Evolutionary conservation across 35 echinoderm and acorn worm genomes (phyloP).

Genomic region (Apostichopus japonicus): DNA sequence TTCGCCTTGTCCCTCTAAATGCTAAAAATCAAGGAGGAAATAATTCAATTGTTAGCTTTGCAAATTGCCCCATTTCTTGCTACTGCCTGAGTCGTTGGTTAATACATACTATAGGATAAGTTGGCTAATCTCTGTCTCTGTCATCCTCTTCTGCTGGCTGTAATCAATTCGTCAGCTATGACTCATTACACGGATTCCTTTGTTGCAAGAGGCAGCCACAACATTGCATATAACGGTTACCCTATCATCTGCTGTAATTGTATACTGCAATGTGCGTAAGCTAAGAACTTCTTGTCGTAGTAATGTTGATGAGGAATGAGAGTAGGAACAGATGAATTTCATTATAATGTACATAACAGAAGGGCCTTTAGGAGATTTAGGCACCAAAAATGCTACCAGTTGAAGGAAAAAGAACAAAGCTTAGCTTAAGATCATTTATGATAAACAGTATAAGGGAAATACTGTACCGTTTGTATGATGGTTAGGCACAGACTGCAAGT

Average conservation of each 20-base stretch:
- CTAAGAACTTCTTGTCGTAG: neutral
- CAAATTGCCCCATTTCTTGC: constrained; percentile 9
- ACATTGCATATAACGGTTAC: neutral
- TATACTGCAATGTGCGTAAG: neutral
- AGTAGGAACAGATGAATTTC: neutral
- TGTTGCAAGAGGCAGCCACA: constrained; percentile 6
- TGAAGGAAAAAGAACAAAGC: neutral
- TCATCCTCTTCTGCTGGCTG: neutral
- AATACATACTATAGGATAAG: too few relatives aligned
- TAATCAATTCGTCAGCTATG: constrained; percentile 10
- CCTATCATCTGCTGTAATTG: neutral
- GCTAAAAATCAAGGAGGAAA: neutral
- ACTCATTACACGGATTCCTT: neutral
- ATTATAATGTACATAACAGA: constrained; percentile 1
- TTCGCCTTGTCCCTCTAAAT: neutral
- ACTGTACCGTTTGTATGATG: too few relatives aligned
- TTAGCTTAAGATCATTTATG: neutral
- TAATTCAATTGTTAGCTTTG: constrained; percentile 4
- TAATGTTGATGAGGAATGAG: neutral
- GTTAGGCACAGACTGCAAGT: too few relatives aligned
- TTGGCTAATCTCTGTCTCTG: constrained; percentile 1
- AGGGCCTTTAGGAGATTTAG: neutral
- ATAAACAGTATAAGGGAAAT: too few relatives aligned
- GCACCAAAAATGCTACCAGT: neutral
- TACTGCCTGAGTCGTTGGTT: neutral